Base-by-base conservation (phyloP, 2,113 vertebrate species). In the Empidonax alnorum region DNA sequence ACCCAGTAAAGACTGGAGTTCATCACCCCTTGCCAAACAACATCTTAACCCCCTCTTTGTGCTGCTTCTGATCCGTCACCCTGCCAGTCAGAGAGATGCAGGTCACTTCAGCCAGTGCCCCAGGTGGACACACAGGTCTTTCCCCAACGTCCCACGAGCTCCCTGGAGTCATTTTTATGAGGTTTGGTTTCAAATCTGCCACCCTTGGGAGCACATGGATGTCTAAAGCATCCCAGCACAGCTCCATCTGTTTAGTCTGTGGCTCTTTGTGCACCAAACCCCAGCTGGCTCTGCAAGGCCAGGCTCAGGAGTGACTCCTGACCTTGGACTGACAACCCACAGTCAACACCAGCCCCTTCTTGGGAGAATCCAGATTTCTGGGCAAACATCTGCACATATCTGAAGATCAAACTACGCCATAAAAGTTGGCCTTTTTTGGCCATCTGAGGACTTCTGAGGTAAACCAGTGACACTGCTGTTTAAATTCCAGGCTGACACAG, bases 141-240 rank as follows among this genome's bases (percentile, higher is more conserved):
- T 44, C 4, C 30, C 19, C 37, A 58, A 2, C 47, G 27, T 89
- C 7, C 73, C 25, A 1, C 0, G 5, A 84, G n/a, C 24, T 62
- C 56, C 21, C 31, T 33, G 18, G 46, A 66, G 27, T 13, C 0
- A 4, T 42, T 61, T 59, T 65, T 4, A 17, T 7, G 23, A 84
- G 10, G 9, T 73, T 73, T 68, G 35, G 3, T 21, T 65, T 24
- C 59, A 7, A 24, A 39, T 53, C 55, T 42, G 23, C 23, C 37
- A 3, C 18, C 19, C 6, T 27, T 1, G 2, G 39, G 20, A 49
- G 39, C 5, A 71, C 14, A 2, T 0, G 1, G 0, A 15, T 59
- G 5, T 18, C 8, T 0, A 24, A 74, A 74, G 15, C 55, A 23
- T 5, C 7, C 16, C 39, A 42, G 8, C 35, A n/a, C 14, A 5